Evolutionary conservation across 1,140 invertebrate species (phyloP), one percentile per base, ranked within the genome.

Genomic region (Matsumurasca onukii): DNA sequence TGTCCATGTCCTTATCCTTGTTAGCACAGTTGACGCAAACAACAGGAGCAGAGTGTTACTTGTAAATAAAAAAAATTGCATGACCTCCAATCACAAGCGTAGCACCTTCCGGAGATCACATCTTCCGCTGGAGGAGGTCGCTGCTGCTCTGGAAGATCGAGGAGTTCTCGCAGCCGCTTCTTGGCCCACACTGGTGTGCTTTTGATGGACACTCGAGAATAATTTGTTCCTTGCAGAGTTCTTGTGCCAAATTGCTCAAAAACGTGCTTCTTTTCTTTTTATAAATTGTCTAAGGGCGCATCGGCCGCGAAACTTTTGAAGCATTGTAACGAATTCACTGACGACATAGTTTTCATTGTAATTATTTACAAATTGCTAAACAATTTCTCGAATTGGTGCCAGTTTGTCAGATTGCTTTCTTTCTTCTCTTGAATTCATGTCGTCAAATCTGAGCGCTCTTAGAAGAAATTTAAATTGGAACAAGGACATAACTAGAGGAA

Each of bases 221-320:
- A 22, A 59, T 59, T 1, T 59, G 17, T 3, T 22, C 20, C 29
- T 25, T 63, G 13, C 27, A 63, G 13, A 63, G 20, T 2, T 34
- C 31, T 31, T 34, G n/a, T 31, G 2, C 12, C n/a, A 63, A 20
- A 5, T 2, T 15, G 1, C 31, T 63, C 22, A 63, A 34, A 30
- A 63, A 63, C 5, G 3, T 1, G 20, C 20, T 63, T 31, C 31
- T 63, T 3, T 9, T 63, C 12, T 13, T 63, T 75, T 74, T 3
- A 80, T 79, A 69, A 80, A 80, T 25, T 77, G 75, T 30, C 76
- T 48, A 69, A 80, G 80, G 27, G 31, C 51, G 67, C 78, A 79
- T 48, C 74, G 68, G 22, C 78, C 79, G 59, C 75, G 55, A 70
- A 80, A 80, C 15, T 62, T 66, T 49, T 66, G 67, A 20, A 79